These are phyloP conservation scores for Crypturellus tataupa DNA, from an alignment of 2,797 vertebrate genomes.

Conservation along the genomic window DNA sequence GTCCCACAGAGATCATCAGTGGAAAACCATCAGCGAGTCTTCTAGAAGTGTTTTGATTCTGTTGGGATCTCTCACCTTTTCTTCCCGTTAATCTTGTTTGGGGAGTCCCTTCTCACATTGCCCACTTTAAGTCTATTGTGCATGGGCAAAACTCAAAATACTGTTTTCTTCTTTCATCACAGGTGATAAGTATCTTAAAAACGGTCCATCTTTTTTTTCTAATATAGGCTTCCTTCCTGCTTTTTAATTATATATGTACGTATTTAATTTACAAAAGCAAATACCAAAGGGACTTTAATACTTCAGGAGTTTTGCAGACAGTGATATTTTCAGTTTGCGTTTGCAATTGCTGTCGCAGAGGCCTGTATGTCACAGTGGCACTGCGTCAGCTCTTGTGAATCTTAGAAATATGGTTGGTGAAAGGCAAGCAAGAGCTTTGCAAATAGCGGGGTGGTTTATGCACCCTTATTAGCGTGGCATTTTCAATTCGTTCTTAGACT, in stretches of 20 bases:
- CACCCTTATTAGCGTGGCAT: slow-evolving; percentile 66
- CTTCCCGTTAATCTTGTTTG: not conserved
- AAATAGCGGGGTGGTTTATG: slow-evolving; percentile 67
- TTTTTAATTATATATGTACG: not conserved
- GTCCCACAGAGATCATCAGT: not conserved
- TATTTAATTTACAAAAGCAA: slow-evolving; percentile 6
- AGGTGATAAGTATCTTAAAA: not conserved
- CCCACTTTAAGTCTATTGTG: not conserved
- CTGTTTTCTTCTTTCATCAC: not conserved
- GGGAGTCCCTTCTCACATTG: not conserved
- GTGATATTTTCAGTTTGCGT: slow-evolving; percentile 55
- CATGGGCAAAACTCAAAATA: not conserved
- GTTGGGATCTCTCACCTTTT: not conserved
- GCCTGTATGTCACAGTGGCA: slow-evolving; percentile 38
- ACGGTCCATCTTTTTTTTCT: not conserved
- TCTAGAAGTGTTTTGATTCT: not conserved
- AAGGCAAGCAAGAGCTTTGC: slow-evolving; percentile 64
- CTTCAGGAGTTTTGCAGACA: slow-evolving; percentile 44
- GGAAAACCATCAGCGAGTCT: not conserved
- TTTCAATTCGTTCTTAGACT: slow-evolving; percentile 42
- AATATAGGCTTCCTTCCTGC: not conserved
- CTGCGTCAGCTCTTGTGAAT: slow-evolving; percentile 49
- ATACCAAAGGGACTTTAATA: not conserved
- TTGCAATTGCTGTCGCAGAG: slow-evolving; percentile 61
- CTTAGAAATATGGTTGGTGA: slow-evolving; percentile 44